phyloP scores from a whole-genome alignment of 64 coral and sea anemone genomes.

The Stylophora pistillata region DNA sequence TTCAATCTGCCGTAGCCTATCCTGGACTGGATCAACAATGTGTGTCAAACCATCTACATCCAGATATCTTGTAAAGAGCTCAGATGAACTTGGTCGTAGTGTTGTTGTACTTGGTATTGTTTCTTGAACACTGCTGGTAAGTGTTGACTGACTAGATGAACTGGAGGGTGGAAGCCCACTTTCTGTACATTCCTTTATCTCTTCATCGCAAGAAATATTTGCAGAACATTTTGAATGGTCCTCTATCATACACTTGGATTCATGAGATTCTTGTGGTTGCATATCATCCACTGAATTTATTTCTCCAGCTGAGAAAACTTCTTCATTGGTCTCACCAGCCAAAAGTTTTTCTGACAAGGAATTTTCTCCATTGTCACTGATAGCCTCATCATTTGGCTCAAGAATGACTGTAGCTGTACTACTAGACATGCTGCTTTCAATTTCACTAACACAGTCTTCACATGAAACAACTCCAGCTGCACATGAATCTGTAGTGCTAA shows the following conservation, averaged over 20 bases:
- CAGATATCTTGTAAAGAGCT: conserved; percentile 65
- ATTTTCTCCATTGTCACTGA: not conserved
- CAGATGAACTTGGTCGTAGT: conserved; percentile 1
- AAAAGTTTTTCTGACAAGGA: conserved; percentile 3
- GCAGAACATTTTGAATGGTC: not conserved
- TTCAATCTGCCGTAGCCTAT: conserved; percentile 82
- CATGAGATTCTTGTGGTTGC: not conserved
- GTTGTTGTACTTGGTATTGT: conserved; percentile 4
- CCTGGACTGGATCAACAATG: conserved; percentile 75
- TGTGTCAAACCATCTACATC: conserved; percentile 87
- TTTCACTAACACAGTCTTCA: conserved; percentile 30
- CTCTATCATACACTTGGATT: not conserved
- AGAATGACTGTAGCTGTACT: conserved; percentile 77
- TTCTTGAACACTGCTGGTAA: conserved; percentile 3
- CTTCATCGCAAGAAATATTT: not conserved
- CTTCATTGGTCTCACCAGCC: not conserved
- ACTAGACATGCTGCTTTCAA: conserved; percentile 78
- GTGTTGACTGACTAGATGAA: conserved; percentile 5
- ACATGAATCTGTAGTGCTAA: conserved; percentile 34
- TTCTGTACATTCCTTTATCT: conserved; percentile 1
- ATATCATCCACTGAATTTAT: not conserved
- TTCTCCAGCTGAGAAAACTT: not conserved
- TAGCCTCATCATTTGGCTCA: conserved; percentile 46
- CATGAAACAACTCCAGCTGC: conserved; percentile 36
- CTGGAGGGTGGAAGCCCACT: not conserved